Percentiles rank a stretch among this genome's conserved stretches.
Conservation (phyloP, 2,888 invertebrate species). For the Pteria penguin region DNA sequence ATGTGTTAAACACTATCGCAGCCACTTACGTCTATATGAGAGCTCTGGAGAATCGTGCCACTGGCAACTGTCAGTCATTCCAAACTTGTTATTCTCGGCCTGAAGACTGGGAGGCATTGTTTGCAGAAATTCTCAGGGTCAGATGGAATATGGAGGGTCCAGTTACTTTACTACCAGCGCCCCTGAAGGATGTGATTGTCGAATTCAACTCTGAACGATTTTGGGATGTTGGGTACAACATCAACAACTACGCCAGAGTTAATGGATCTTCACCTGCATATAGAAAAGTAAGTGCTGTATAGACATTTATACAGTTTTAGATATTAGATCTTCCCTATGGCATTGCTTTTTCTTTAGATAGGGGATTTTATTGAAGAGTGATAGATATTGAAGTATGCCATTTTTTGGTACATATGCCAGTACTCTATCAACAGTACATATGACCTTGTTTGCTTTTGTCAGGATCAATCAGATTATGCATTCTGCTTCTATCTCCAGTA, state of each 20-base stretch:
- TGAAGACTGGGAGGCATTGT: constrained; percentile 49
- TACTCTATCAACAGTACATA: too few species aligned
- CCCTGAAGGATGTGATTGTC: constrained; percentile 48
- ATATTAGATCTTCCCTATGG: too few species aligned
- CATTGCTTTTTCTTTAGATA: too few species aligned
- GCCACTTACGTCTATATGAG: constrained; percentile 73
- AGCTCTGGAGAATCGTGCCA: constrained; percentile 61
- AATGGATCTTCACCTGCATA: constrained; percentile 26
- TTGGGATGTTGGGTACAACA: constrained; percentile 63
- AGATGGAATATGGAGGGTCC: constrained; percentile 43
- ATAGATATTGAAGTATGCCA: too few species aligned
- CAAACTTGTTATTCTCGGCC: constrained; percentile 39
- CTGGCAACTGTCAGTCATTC: constrained; percentile 37
- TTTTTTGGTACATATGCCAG: too few species aligned
- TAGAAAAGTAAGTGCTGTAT: constrained; percentile 44
- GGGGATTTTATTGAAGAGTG: too few species aligned
- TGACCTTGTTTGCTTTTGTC: too few species aligned
- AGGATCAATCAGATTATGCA: too few species aligned
- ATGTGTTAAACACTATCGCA: constrained; percentile 72
- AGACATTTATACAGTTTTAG: too few species aligned
- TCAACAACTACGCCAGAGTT: constrained; percentile 41
- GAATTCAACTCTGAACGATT: constrained; percentile 58
- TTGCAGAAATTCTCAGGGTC: constrained; percentile 46
- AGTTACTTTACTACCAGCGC: constrained; percentile 3
- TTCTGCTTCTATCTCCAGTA: too few species aligned